Evolutionary conservation across 1,140 invertebrate species (phyloP).

Genomic region (Micrasema minimum): DNA sequence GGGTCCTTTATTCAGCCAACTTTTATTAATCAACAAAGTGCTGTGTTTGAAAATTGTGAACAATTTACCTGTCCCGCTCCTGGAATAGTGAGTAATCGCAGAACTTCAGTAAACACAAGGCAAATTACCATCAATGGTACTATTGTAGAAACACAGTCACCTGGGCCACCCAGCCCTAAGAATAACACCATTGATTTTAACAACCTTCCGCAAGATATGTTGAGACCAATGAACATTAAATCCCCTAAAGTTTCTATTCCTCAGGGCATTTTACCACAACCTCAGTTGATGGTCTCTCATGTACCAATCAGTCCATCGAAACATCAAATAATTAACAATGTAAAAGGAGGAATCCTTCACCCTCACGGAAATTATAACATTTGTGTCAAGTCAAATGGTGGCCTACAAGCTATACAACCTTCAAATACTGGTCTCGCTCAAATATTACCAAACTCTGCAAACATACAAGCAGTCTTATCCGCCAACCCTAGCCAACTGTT

Average conservation of each 20-base stretch:
- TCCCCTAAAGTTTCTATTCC: conserved; percentile 42
- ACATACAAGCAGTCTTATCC: conserved; percentile 63
- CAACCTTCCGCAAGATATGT: conserved; percentile 21
- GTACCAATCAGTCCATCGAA: conserved; percentile 64
- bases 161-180: conserved; percentile 57
- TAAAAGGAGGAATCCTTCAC: conserved; percentile 44
- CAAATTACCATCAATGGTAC: conserved; percentile 67
- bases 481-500: conserved; percentile 65
- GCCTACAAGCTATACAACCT: conserved; percentile 62
- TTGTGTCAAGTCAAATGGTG: conserved; percentile 64
- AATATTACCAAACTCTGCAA: conserved; percentile 60
- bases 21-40: conserved; percentile 61
- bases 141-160: conserved; percentile 66
- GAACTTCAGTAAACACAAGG: conserved; percentile 65
- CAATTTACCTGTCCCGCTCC: conserved; percentile 61
- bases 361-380: conserved; percentile 61
- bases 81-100: conserved; percentile 61
- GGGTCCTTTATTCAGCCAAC: conserved; percentile 64
- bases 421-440: conserved; percentile 62
- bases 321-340: conserved; percentile 55
- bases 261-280: conserved; percentile 60
- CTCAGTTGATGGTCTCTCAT: conserved; percentile 65
- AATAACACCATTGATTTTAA: conserved; percentile 31
- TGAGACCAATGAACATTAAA: conserved; percentile 40
- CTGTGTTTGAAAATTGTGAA: conserved; percentile 61